phyloP scores from a whole-genome alignment of 2,888 invertebrate species.

The Galeopsomyia nigrocyanea region DNA sequence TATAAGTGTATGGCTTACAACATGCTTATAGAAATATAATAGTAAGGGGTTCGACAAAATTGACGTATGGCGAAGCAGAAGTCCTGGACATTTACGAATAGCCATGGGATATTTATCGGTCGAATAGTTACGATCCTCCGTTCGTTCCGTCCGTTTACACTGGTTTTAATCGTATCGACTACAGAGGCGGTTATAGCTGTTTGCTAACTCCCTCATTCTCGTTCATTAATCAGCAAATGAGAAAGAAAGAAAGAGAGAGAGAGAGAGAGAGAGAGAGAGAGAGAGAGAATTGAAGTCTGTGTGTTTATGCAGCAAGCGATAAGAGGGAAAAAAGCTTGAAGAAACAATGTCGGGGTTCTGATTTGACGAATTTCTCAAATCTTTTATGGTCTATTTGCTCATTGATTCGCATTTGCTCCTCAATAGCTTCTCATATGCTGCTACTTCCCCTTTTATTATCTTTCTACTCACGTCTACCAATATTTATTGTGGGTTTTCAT shows the following conservation, averaged over 20 bases:
- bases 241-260: not conserved
- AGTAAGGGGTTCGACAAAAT: slow-evolving; percentile 34
- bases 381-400: slow-evolving; percentile 39
- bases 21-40: no score
- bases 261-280: slow-evolving; percentile 10
- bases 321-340: no score
- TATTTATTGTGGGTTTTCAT: slow-evolving; percentile 15
- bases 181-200: not conserved
- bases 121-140: not conserved
- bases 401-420: slow-evolving; percentile 41
- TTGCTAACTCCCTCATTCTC: slow-evolving; percentile 18
- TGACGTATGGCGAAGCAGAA: slow-evolving; percentile 51
- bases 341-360: not conserved
- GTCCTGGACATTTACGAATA: slow-evolving; percentile 55
- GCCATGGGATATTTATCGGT: slow-evolving; percentile 57
- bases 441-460: slow-evolving; percentile 15
- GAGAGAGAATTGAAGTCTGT: not conserved
- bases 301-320: no score
- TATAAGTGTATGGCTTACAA: no score
- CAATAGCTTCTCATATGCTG: slow-evolving; percentile 22
- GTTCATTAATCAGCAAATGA: slow-evolving; percentile 55
- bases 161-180: slow-evolving; percentile 58
- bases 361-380: slow-evolving; percentile 37
- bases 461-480: slow-evolving; percentile 23
- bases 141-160: slow-evolving; percentile 53